Evolutionary conservation across 2,888 invertebrate species (phyloP), one percentile per base, ranked within the genome.

Genomic region (Platycheirus albimanus): DNA sequence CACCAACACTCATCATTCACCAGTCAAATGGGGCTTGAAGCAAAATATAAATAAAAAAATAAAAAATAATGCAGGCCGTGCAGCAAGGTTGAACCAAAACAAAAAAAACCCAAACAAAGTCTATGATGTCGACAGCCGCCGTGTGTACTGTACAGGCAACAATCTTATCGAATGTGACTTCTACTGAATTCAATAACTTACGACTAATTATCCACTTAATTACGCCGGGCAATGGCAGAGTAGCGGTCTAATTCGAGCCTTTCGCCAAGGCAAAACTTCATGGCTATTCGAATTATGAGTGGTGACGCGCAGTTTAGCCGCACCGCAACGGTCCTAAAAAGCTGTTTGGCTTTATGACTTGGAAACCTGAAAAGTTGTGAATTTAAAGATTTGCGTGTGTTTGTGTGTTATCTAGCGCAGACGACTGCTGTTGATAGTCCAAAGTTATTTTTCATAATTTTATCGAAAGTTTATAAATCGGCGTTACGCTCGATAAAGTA

Each of bases 181-280:
- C 77, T 77, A 83, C 77, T 83, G 78, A 83, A 69, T 83, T 54
- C 83, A 83, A 83, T 78, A 83, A 78, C 83, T 83, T 83, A 83
- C 78, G 64, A 64, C 83, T 83, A 78, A 83, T 83, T 78, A 83
- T 45, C 72, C 64, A 74, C 83, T 83, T 78, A 83, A 83, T 83
- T 83, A 78, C 51, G 58, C n/a, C 36, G 47, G 41, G 19, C 43
- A 28, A 11, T 51, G 56, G 64, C 51, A 58, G 49, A 49, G 63
- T 36, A 49, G 64, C 45, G 38, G 20, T 10, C 10, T 19, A 30
- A 47, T 28, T 19, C 19, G 19, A 43, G 45, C 11, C 54, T 52
- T 66, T 71, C 54, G 54, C 41, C 36, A 54, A 52, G 56, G 63
- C 49, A 54, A 7, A 13, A 70, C 45, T 80, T 63, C 49, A 69